Evolutionary conservation across 2,113 vertebrate genomes (phyloP).

Genomic region (Chascanopsetta lugubris): DNA sequence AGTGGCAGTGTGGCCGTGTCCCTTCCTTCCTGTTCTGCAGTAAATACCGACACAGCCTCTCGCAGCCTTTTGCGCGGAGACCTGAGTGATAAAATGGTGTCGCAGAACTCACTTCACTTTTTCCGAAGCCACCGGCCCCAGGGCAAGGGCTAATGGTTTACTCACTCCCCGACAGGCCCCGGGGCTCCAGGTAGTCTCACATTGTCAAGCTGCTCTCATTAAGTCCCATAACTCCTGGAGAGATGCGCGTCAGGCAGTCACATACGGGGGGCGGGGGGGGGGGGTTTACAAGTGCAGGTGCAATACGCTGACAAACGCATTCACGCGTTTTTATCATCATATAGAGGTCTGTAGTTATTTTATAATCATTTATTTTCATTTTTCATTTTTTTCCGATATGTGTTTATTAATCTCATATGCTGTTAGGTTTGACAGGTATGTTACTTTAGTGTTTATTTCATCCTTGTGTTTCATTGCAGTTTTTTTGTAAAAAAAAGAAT

Average conservation of each 20-base stretch:
- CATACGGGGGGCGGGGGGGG: slow-evolving; percentile 49
- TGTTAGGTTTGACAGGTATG: too few species aligned
- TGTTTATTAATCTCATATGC: too few species aligned
- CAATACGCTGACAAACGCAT: slow-evolving; percentile 60
- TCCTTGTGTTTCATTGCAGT: too few species aligned
- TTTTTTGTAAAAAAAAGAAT: too few species aligned
- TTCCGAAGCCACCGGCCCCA: slow-evolving; percentile 67
- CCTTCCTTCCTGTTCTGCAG: slow-evolving; percentile 26
- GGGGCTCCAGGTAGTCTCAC: slow-evolving; percentile 72
- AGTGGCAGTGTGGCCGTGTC: slow-evolving; percentile 37
- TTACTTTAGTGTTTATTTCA: too few species aligned
- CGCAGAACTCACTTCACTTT: slow-evolving; percentile 63
- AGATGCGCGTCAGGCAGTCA: slow-evolving; percentile 54
- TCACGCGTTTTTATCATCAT: slow-evolving; percentile 13
- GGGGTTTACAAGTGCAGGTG: slow-evolving; percentile 52
- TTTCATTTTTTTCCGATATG: too few species aligned
- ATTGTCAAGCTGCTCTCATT: slow-evolving; percentile 77
- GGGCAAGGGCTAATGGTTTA: slow-evolving; percentile 81
- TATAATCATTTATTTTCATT: too few species aligned
- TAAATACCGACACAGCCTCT: slow-evolving; percentile 38
- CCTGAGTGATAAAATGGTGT: slow-evolving; percentile 53
- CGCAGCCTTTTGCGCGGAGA: slow-evolving; percentile 43
- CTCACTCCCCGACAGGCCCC: slow-evolving; percentile 75
- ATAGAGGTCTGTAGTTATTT: not conserved
- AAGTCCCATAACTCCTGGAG: slow-evolving; percentile 74